These are phyloP conservation scores for Drosophila ananassae DNA, from an alignment of 1,140 invertebrate species.

Conservation along the genomic window DNA sequence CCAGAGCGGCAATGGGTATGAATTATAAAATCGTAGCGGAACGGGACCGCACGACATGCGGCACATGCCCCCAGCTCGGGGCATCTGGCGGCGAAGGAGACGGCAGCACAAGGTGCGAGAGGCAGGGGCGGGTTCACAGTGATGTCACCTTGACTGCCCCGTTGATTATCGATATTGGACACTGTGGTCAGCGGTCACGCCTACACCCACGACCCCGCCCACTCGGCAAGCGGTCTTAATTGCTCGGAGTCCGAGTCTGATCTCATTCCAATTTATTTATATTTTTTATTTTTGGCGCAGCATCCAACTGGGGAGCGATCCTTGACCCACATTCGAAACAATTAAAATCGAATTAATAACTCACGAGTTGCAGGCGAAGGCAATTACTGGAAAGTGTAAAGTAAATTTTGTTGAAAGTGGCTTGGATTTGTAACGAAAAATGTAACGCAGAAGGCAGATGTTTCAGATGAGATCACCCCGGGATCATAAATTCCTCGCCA, in stretches of 20 bases:
- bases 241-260: conserved; percentile 10
- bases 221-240: conserved; percentile 31
- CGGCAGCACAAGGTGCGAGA: neutral
- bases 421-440: neutral
- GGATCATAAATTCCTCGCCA: neutral
- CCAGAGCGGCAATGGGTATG: neutral
- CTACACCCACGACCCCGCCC: conserved; percentile 9
- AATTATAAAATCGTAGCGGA: conserved; percentile 46
- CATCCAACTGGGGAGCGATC: conserved; percentile 10
- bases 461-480: neutral
- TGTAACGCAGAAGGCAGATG: neutral
- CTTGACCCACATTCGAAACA: conserved; percentile 30
- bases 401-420: neutral
- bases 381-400: neutral
- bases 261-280: conserved; percentile 15
- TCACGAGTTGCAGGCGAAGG: neutral
- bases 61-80: conserved; percentile 57
- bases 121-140: conserved; percentile 33
- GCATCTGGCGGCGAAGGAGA: conserved; percentile 7
- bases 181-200: conserved; percentile 31
- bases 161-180: conserved; percentile 39
- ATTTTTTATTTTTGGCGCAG: neutral
- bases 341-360: conserved; percentile 15
- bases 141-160: conserved; percentile 61
- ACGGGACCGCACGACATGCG: conserved; percentile 75